Evolutionary conservation across 1,140 invertebrate species (phyloP).

Genomic region (Calliphora vicina): DNA sequence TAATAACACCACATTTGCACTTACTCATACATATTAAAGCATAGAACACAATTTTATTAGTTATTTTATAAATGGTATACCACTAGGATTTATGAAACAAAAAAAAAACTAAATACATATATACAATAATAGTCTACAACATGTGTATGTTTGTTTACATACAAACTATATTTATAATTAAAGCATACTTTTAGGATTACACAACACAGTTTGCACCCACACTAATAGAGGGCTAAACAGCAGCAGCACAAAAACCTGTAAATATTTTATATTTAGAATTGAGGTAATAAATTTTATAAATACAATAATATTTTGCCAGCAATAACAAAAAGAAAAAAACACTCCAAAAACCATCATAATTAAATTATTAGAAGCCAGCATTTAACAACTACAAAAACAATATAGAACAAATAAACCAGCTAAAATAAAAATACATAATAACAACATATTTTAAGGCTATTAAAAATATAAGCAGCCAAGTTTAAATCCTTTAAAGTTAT

Average conservation of each 20-base stretch:
- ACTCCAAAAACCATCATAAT: background rate
- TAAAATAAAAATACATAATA: background rate
- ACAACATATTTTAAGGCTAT: slow-evolving; percentile 6
- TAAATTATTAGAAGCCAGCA: background rate
- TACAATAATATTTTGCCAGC: background rate
- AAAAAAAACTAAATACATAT: no score
- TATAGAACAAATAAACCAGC: no score
- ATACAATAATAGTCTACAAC: no score
- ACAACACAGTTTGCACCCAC: background rate
- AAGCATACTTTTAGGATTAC: background rate
- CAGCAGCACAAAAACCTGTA: background rate
- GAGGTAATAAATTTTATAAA: background rate
- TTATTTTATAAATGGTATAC: background rate
- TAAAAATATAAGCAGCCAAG: background rate
- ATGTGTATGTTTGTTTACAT: background rate
- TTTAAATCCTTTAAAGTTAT: background rate
- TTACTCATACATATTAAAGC: no score
- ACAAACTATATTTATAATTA: background rate
- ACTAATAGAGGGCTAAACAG: background rate
- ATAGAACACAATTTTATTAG: background rate
- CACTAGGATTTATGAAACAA: background rate
- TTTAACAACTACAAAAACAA: background rate
- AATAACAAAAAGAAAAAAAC: background rate
- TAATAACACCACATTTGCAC: background rate
- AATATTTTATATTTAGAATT: background rate